Base-by-base conservation (phyloP, 2,888 invertebrate species). In the Ceraclea dissimilis region DNA sequence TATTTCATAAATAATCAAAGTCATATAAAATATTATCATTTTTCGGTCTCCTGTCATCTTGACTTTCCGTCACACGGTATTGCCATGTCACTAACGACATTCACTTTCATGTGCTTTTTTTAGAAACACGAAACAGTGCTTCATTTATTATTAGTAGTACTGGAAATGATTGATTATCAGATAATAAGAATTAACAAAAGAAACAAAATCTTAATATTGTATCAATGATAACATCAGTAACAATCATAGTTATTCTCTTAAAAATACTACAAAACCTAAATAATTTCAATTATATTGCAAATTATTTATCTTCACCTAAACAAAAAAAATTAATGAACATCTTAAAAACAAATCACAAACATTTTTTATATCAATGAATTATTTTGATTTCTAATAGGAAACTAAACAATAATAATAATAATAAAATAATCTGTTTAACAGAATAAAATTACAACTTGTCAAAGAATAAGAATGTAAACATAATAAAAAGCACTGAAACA, bases 281-380 rank as follows among this genome's bases (percentile, higher is more conserved):
- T 60, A 60, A 61, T 60, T 59, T 60, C 61, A 61, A 61, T 61
- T 43, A 61, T 60, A 61, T 61, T 61, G 61, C 59, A 60, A 60
- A 61, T 58, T 54, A 54, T 61, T 54, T 34, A 54, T 56, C 39
- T 56, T 55, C 58, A 60, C 58, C 58, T 60, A 58, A 48, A 54
- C 39, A 39, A 43, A 54, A 58, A 58, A 53, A 60, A 60, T 59
- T 55, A 58, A 53, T 50, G 56, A 53, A 59, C 49, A 56, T 56
- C 54, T 54, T 56, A 55, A 62, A 60, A 60, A 58, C 70, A 76
- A 78, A 78, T 78, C 78, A 78, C 78, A 78, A 62, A 60, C 20
- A 47, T 47, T 18, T 22, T 19, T 47, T 47, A n/a, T 47, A 49
- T 26, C 46, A 49, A 49, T 49, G 6, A n/a, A 47, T 17, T 18